Percentiles rank a stretch among this genome's conserved stretches.
These are phyloP conservation scores for Bombus superbus DNA, from an alignment of 1,140 invertebrate genomes.

Conservation along the genomic window DNA sequence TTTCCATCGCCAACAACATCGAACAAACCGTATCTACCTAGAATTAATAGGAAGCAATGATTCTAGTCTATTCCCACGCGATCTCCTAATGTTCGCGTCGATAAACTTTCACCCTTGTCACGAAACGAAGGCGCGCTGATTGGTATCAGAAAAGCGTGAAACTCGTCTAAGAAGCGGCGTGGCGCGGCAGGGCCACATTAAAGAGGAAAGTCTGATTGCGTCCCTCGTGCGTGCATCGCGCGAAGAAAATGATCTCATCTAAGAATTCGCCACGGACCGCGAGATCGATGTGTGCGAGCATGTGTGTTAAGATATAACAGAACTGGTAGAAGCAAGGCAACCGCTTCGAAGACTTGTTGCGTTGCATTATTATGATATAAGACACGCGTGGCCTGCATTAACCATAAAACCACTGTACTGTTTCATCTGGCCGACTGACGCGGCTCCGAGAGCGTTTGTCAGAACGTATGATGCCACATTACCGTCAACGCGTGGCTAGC, in stretches of 20 bases:
- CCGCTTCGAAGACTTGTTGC: constrained; percentile 58
- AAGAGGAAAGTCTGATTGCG: constrained; percentile 42
- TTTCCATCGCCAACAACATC: too few relatives aligned
- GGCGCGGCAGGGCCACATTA: constrained; percentile 1
- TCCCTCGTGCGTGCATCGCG: constrained; percentile 17
- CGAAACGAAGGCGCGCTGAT: neutral
- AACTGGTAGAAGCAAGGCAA: constrained; percentile 25
- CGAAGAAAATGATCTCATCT: constrained; percentile 48
- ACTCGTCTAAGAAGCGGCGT: neutral
- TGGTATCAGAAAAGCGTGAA: constrained; percentile 21
- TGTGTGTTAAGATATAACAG: constrained; percentile 25
- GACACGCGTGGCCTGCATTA: constrained; percentile 63
- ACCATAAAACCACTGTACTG: constrained; percentile 52
- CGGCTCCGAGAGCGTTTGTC: constrained; percentile 58
- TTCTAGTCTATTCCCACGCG: neutral
- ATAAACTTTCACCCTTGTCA: neutral
- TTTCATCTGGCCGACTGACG: constrained; percentile 52
- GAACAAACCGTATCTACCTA: too few relatives aligned
- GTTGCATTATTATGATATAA: constrained; percentile 73
- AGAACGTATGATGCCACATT: constrained; percentile 65
- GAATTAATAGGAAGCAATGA: neutral
- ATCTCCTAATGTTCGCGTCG: neutral
- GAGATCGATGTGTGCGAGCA: too few relatives aligned
- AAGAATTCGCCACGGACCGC: constrained; percentile 40
- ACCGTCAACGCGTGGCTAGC: constrained; percentile 65